These are phyloP conservation scores for Poecilia gillii DNA, from an alignment of 2,797 vertebrate genomes.

Conservation along the genomic window DNA sequence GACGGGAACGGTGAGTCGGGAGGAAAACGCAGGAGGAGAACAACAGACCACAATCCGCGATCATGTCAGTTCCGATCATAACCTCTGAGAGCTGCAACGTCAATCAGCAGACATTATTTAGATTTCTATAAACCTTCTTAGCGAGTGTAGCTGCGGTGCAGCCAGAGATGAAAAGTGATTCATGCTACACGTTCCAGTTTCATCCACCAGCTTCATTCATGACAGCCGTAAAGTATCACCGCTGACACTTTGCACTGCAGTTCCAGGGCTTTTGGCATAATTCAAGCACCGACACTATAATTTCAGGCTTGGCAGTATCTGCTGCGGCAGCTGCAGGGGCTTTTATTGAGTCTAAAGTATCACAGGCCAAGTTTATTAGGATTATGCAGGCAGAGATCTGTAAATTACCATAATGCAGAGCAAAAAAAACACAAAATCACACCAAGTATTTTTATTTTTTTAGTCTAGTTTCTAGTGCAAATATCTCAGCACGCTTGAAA, in stretches of 20 bases:
- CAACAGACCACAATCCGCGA: slow-evolving; percentile 8
- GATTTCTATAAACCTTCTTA: slow-evolving; percentile 27
- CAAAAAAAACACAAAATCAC: too few species aligned
- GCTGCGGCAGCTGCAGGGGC: slow-evolving; percentile 13
- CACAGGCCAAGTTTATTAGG: not conserved
- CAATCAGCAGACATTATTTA: slow-evolving; percentile 23
- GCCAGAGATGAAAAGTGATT: slow-evolving; percentile 38
- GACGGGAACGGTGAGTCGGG: slow-evolving; percentile 90
- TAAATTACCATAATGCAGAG: too few species aligned
- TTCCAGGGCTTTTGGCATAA: not conserved
- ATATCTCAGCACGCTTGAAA: too few species aligned
- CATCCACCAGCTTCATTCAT: slow-evolving; percentile 17
- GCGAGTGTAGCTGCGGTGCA: slow-evolving; percentile 11
- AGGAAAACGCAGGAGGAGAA: not conserved
- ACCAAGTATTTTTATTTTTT: too few species aligned
- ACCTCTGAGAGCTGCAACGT: slow-evolving; percentile 13
- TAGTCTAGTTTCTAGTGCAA: too few species aligned
- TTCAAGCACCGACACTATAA: slow-evolving; percentile 17
- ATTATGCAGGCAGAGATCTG: slow-evolving; percentile 1
- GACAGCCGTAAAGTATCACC: slow-evolving; percentile 17
- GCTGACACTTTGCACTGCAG: slow-evolving; percentile 11
- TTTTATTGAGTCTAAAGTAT: slow-evolving; percentile 25
- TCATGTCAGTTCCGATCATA: slow-evolving; percentile 12
- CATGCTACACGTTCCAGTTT: slow-evolving; percentile 14
- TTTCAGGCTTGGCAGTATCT: slow-evolving; percentile 23